Evolutionary conservation across 2,888 invertebrate species (phyloP), one percentile per base, ranked within the genome.

Genomic region (Unio delphinus): DNA sequence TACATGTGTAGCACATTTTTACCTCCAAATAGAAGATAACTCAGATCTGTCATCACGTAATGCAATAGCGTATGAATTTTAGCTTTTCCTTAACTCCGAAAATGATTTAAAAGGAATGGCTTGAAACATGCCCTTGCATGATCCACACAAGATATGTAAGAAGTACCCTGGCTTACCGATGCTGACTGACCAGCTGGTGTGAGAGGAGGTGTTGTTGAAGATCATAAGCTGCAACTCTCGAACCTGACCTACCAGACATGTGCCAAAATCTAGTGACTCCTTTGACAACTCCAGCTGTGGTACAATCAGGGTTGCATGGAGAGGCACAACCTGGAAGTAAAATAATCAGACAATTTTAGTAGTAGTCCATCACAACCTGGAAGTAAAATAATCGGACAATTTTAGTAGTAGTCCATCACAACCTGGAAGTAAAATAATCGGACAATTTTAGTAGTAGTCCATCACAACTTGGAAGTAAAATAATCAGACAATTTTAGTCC

Each of bases 181-280:
- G 23, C 65, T 65, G 11, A 83, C 79, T n/a, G 69, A 77, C 87
- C 87, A 89, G 70, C 67, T 76, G 67, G 85, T 84, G 71, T 83
- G 83, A 18, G 88, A 87, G 18, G 83, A 76, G 15, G 87, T 85
- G n/a, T 69, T 73, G 72, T 89, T 89, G 17, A 74, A 67, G 28
- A 87, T 80, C 61, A 80, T 67, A 18, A 89, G 64, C 67, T 87
- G 83, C 61, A 86, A 68, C 55, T 85, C 83, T 17, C 87, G 66
- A 18, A 78, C 74, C 78, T 89, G 89, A 11, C 89, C 89, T 26
- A 89, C 87, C 23, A 88, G 80, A 75, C 89, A 89, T 1, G 83
- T 84, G 18, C 89, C 89, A 77, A 89, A 89, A 78, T 89, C 87
- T n/a, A 89, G 71, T 7, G 74, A 75, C 18, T 84, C 80, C 61